These are phyloP conservation scores for Eutolmus rufibarbis DNA, from an alignment of 2,888 invertebrate genomes.

Conservation along the genomic window DNA sequence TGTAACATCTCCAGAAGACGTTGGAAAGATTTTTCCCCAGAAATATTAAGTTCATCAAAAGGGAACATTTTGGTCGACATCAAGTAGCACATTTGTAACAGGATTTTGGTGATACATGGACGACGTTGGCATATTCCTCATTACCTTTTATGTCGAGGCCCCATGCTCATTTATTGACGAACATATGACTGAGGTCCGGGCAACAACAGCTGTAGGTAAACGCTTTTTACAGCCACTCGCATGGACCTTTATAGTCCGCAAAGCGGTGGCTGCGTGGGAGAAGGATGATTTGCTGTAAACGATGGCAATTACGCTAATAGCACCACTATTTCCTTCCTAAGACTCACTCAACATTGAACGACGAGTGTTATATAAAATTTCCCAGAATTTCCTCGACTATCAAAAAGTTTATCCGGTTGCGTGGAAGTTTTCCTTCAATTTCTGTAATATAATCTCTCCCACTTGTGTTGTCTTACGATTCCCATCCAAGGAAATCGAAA, in stretches of 20 bases:
- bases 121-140: not conserved
- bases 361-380: not conserved
- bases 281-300: not conserved
- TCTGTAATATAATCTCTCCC: not conserved
- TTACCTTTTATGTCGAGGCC: not conserved
- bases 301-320: not conserved
- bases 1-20: not conserved
- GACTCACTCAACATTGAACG: not conserved
- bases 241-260: not conserved
- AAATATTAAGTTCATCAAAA: not conserved
- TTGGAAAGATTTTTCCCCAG: not conserved
- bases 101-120: not conserved
- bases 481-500: not conserved
- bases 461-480: not conserved
- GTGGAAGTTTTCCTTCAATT: not conserved
- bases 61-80: not conserved
- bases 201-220: not conserved
- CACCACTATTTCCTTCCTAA: not conserved
- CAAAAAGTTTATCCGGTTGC: not conserved
- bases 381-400: not conserved
- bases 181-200: not conserved
- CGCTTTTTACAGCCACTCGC: not conserved
- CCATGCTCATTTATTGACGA: not conserved
- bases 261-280: not conserved
- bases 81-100: not conserved